Evolutionary conservation across 2,888 invertebrate genomes (phyloP), one percentile per base, ranked within the genome.

Genomic region (Caenorhabditis macrosperma): DNA sequence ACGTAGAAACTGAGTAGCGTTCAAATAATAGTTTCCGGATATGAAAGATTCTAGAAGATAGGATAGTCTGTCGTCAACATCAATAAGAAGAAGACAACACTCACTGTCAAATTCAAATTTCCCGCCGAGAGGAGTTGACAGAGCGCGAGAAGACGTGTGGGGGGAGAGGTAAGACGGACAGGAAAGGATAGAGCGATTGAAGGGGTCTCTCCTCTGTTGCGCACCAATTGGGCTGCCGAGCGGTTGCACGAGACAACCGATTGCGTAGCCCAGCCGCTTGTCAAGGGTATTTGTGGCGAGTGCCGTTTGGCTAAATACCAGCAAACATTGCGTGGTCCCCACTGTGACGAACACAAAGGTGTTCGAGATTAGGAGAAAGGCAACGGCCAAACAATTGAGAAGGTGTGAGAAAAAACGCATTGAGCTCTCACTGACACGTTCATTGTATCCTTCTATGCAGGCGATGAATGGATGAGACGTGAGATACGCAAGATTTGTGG

Each of bases 381-480:
- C n/a, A 22, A 12, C 15, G 41, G 17, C 5, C 7, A 17, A 22
- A 24, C 55, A 63, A 72, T 50, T 72, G 63, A 72, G 63, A 64
- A 72, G 72, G 72, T 72, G 72, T 72, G 72, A 61, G 41, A 38
- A 30, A 22, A 9, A 10, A 7, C 15, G 20, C 10, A 20, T 38
- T 50, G 54, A 35, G 41, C 4, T 7, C 33, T 22, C n/a, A 55
- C 22, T 67, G 22, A 22, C 0, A 30, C 20, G 3, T 17, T 22
- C 20, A 24, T 6, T 54, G 24, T 44, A 28, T 38, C 28, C 28
- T 66, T 41, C 35, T 61, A 17, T 15, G 20, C 24, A 78, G 78
- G 78, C 12, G 74, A 79, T 30, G 78, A 79, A 68, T 79, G 78
- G 78, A 74, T 79, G 78, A 48, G 74, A 15, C 71, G 78, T 5